phyloP scores from a whole-genome alignment of 2,888 invertebrate species.

The Tipula lateralis region DNA sequence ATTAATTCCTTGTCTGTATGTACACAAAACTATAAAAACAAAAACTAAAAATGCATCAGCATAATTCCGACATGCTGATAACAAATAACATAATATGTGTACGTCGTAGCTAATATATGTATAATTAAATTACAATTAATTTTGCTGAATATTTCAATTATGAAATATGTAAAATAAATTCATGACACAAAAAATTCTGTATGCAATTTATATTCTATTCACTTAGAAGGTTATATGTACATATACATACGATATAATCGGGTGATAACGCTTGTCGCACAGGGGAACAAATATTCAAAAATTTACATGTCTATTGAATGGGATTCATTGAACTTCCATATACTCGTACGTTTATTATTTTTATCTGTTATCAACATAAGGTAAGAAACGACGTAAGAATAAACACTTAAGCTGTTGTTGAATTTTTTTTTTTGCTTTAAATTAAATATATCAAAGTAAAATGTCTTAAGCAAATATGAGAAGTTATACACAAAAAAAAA shows the following conservation, averaged over 20 bases:
- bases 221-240: neutral
- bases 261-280: neutral
- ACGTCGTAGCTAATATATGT: neutral
- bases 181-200: neutral
- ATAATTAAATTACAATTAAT: neutral
- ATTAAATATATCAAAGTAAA: constrained; percentile 24
- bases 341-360: neutral
- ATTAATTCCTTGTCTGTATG: neutral
- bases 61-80: neutral
- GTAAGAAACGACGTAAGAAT: neutral
- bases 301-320: neutral
- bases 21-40: neutral
- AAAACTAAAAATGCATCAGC: neutral
- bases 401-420: neutral
- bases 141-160: neutral
- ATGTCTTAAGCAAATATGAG: constrained; percentile 19
- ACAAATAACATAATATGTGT: neutral
- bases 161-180: neutral
- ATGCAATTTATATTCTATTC: neutral
- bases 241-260: neutral
- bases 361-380: neutral
- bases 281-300: neutral
- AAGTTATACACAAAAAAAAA: neutral
- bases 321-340: neutral
- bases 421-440: neutral